These are phyloP conservation scores for Austrolebias charrua DNA, from an alignment of 2,797 vertebrate species.

Conservation along the genomic window DNA sequence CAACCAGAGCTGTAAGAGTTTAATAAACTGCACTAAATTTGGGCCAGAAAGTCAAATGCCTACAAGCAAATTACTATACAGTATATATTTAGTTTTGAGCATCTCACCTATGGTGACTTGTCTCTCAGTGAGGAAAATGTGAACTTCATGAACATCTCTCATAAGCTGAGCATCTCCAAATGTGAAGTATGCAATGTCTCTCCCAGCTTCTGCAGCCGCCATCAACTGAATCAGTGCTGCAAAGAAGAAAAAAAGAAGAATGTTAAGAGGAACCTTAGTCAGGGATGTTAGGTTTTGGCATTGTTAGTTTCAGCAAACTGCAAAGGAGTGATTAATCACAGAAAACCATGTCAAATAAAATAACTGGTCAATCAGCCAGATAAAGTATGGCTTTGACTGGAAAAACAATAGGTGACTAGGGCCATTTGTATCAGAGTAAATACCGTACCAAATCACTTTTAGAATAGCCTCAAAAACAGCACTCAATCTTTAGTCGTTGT, in stretches of 20 bases:
- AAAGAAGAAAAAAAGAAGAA: slow-evolving; percentile 24
- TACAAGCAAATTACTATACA: not conserved
- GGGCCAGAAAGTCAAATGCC: no score
- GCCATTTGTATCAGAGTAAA: slow-evolving; percentile 64
- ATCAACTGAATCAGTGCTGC: slow-evolving; percentile 93
- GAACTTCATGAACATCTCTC: slow-evolving; percentile 89
- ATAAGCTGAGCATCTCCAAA: slow-evolving; percentile 92
- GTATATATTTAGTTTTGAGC: not conserved
- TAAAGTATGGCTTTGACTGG: slow-evolving; percentile 37
- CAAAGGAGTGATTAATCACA: slow-evolving; percentile 42
- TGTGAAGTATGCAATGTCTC: slow-evolving; percentile 95
- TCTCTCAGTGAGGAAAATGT: slow-evolving; percentile 85
- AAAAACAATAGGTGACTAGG: slow-evolving; percentile 40
- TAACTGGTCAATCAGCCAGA: slow-evolving; percentile 54
- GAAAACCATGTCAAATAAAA: slow-evolving; percentile 28
- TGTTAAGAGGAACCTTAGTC: not conserved
- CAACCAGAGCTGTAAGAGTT: no score
- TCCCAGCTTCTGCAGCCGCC: slow-evolving; percentile 90
- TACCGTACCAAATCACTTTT: slow-evolving; percentile 48
- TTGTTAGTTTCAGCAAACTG: slow-evolving; percentile 35
- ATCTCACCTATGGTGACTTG: slow-evolving; percentile 88
- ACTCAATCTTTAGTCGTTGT: slow-evolving; percentile 65
- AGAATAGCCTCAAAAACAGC: slow-evolving; percentile 40
- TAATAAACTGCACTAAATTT: no score
- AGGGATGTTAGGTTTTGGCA: not conserved